These are phyloP conservation scores for Platerodrilus igneus DNA, from an alignment of 2,888 invertebrate genomes.

Conservation along the genomic window DNA sequence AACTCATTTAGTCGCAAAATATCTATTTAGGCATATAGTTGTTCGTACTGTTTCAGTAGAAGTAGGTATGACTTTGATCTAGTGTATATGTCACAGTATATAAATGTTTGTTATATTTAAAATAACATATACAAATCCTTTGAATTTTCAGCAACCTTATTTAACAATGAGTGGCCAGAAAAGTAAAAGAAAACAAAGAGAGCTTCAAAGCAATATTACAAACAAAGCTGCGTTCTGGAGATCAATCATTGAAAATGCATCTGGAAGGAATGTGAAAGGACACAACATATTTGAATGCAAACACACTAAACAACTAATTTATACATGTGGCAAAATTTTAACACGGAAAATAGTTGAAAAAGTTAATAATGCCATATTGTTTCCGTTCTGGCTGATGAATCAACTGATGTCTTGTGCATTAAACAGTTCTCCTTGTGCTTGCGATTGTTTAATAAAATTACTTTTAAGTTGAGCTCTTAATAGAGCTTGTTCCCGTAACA, in stretches of 20 bases:
- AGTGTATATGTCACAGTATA: too few species aligned
- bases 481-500: too few species aligned
- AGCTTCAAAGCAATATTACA: not conserved
- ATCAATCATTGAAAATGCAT: not conserved
- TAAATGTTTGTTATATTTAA: too few species aligned
- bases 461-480: too few species aligned
- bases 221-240: not conserved
- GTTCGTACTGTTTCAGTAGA: too few species aligned
- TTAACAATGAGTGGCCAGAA: slow-evolving; percentile 2
- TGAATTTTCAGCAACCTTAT: slow-evolving; percentile 4
- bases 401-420: too few species aligned
- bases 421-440: too few species aligned
- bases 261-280: slow-evolving; percentile 1
- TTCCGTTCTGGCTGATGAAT: too few species aligned
- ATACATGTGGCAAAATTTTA: not conserved
- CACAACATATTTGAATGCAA: not conserved
- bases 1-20: too few species aligned
- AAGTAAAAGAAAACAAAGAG: not conserved
- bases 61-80: too few species aligned
- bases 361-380: not conserved
- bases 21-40: too few species aligned
- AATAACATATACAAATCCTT: slow-evolving; percentile 2
- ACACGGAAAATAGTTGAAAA: not conserved
- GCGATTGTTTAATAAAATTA: too few species aligned
- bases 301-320: not conserved